Conservation (phyloP, 2,888 invertebrate genomes). For the Trichogramma evanescens region DNA sequence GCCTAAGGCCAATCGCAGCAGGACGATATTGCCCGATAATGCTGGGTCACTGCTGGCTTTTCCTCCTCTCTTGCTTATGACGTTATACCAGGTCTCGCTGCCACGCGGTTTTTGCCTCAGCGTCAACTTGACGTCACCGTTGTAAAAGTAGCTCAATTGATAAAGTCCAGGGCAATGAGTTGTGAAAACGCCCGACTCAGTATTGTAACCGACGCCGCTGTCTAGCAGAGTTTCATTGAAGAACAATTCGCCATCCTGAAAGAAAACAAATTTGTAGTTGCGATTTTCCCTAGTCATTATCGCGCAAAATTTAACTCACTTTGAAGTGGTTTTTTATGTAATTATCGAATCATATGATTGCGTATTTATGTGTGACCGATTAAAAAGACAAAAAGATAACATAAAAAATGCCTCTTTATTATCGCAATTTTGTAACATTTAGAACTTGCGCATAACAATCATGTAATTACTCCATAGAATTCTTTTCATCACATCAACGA, state of each 20-base stretch:
- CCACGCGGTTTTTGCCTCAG: conserved; percentile 39
- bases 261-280: not conserved
- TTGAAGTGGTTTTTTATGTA: too few species aligned
- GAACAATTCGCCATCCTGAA: conserved; percentile 30
- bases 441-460: too few species aligned
- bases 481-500: too few species aligned
- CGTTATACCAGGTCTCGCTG: conserved; percentile 35
- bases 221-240: conserved; percentile 41
- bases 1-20: conserved; percentile 43
- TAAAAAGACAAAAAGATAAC: too few species aligned
- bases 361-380: too few species aligned
- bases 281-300: too few species aligned
- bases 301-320: too few species aligned
- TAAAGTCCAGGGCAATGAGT: conserved; percentile 49
- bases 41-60: conserved; percentile 31
- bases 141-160: conserved; percentile 47
- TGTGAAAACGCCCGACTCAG: conserved; percentile 47
- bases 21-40: conserved; percentile 42
- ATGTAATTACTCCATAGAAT: too few species aligned
- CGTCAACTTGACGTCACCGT: conserved; percentile 39
- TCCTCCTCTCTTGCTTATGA: conserved; percentile 11
- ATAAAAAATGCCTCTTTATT: too few species aligned
- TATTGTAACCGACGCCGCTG: conserved; percentile 47
- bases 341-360: too few species aligned
- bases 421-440: too few species aligned